Evolutionary conservation across 2,888 invertebrate genomes (phyloP), one percentile per base, ranked within the genome.

Genomic region (Aleiodes testaceus): DNA sequence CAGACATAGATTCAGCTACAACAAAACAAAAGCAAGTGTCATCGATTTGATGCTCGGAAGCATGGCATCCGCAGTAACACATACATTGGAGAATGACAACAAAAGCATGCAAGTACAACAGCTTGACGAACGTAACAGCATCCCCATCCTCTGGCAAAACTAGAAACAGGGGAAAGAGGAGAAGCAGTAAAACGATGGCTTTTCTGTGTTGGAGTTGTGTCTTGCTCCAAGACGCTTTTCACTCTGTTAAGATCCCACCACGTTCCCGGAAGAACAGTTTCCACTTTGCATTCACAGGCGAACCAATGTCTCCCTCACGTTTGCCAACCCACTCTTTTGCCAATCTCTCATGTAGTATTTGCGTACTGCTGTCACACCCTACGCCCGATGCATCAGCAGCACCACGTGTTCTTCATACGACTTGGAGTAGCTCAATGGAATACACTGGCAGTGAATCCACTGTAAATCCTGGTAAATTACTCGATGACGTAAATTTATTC

Each of bases 121-220:
- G 36, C 36, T 36, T 36, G 36, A 36, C 36, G 36, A 36, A 36
- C 9, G 36, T 36, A 36, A 36, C 36, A 26, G 26, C 5, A 5
- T 22, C 3, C 26, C 26, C 53, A 47, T n/a, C 22, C 49, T 66
- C 70, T 12, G 4, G 42, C 53, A 30, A 30, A 20, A 42, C n/a
- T 36, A 63, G 18, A 12, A 55, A 45, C 18, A 67, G 45, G 20
- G 50, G 49, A 61, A 42, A 61, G 50, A 72, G 55, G 1, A 26
- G 26, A 11, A 36, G 36, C 7, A 42, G 69, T 64, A 59, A 65
- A 64, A 78, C 59, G 26, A 16, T 42, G 59, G 42, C 59, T 59
- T 59, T 59, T 59, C 59, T 16, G 16, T 77, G 78, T 76, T 36
- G 74, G 77, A 80, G 77, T 59, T 76, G 77, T 76, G 77, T 67